A percentile compares a stretch with the other conserved stretches of the same genome.
phyloP scores from a whole-genome alignment of 2,888 invertebrate genomes.

The Cotesia congregata region DNA sequence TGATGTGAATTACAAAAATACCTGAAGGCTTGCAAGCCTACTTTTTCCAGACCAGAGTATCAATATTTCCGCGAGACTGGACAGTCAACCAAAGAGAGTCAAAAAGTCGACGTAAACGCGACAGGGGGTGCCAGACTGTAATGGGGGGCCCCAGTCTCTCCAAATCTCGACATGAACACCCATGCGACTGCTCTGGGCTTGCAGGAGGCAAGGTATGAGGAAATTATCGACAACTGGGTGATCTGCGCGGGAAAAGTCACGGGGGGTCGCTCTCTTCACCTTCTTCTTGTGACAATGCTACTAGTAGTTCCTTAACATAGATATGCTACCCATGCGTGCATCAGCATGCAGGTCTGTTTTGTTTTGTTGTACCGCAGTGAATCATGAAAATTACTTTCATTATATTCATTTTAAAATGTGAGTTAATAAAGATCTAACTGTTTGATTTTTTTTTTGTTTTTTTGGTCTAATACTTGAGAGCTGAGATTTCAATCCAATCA shows the following conservation, averaged over 20 bases:
- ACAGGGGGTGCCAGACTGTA: conserved; percentile 43
- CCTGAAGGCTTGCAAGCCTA: background rate
- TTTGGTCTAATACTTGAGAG: background rate
- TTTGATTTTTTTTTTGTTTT: background rate
- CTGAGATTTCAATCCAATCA: background rate
- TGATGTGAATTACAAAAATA: too few relatives aligned
- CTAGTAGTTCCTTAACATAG: background rate
- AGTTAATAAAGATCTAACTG: background rate
- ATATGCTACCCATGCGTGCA: background rate
- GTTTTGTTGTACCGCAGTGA: background rate
- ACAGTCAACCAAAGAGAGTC: conserved; percentile 51
- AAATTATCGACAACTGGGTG: conserved; percentile 68
- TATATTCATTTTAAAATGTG: background rate
- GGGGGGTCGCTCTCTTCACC: conserved; percentile 61
- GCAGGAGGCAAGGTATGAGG: conserved; percentile 47
- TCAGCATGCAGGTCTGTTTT: background rate
- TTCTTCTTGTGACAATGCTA: conserved; percentile 19
- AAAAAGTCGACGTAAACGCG: conserved; percentile 53
- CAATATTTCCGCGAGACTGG: conserved; percentile 69
- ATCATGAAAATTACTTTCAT: background rate
- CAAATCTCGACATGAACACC: conserved; percentile 33
- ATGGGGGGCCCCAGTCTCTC: conserved; percentile 51
- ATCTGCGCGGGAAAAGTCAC: conserved; percentile 67
- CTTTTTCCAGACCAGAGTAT: conserved; percentile 57
- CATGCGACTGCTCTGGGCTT: conserved; percentile 25